phyloP scores from a whole-genome alignment of 1,140 invertebrate species.

The Galleria mellonella region DNA sequence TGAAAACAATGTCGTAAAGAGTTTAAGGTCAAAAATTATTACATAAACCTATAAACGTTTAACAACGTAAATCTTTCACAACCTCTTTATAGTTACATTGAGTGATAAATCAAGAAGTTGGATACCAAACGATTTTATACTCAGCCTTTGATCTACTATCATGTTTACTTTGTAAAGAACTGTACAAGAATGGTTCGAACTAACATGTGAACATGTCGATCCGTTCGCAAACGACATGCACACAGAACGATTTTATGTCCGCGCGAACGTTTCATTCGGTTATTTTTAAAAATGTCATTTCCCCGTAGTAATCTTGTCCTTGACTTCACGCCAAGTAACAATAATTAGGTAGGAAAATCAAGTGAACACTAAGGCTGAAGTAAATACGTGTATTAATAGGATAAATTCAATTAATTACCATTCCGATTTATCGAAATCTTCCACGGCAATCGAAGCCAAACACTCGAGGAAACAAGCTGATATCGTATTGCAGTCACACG shows the following conservation, averaged over 20 bases:
- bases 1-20: constrained; percentile 4
- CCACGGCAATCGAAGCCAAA: constrained; percentile 14
- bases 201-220: background rate
- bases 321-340: constrained; percentile 12
- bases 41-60: constrained; percentile 1
- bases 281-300: constrained; percentile 15
- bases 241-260: background rate
- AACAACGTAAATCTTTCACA: constrained; percentile 8
- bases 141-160: constrained; percentile 12
- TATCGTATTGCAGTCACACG: constrained; percentile 17
- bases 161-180: constrained; percentile 13
- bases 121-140: constrained; percentile 3
- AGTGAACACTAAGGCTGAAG: background rate
- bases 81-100: constrained; percentile 20
- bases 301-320: constrained; percentile 14
- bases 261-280: constrained; percentile 3
- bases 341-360: constrained; percentile 4
- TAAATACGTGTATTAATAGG: background rate
- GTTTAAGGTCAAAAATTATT: constrained; percentile 4
- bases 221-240: background rate
- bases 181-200: constrained; percentile 2
- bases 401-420: background rate
- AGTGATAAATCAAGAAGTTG: constrained; percentile 9
- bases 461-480: constrained; percentile 15
- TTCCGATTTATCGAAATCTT: constrained; percentile 13